Percentiles rank a stretch among this genome's conserved stretches.
These are phyloP conservation scores for Drosophila mercatorum DNA, from an alignment of 2,888 invertebrate genomes.

Conservation along the genomic window DNA sequence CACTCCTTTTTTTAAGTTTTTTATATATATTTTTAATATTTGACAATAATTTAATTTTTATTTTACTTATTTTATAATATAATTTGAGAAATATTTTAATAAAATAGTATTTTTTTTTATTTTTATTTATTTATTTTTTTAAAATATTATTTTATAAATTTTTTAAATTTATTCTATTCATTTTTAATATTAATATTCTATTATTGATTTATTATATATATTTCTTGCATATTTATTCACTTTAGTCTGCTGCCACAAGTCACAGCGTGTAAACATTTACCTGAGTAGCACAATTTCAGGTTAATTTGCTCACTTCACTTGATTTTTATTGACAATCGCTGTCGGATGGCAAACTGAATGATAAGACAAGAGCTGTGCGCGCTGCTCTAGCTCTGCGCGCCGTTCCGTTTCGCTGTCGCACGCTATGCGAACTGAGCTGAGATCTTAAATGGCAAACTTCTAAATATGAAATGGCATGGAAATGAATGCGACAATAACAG, in stretches of 20 bases:
- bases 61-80: no score
- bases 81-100: no score
- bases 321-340: neutral
- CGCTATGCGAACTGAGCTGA: constrained; percentile 71
- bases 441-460: constrained; percentile 65
- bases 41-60: no score
- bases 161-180: no score
- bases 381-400: neutral
- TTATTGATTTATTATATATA: constrained; percentile 1
- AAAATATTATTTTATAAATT: no score
- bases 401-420: constrained; percentile 44
- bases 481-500: constrained; percentile 52
- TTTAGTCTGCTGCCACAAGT: neutral
- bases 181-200: neutral
- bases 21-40: neutral
- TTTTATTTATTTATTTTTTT: no score
- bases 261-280: neutral
- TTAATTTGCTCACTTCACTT: constrained; percentile 3
- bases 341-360: neutral
- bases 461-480: constrained; percentile 73
- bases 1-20: neutral
- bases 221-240: neutral
- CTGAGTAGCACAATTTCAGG: neutral
- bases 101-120: no score
- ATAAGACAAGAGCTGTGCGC: constrained; percentile 10